phyloP scores from a whole-genome alignment of 1,140 invertebrate species.

The Cyphomyrmex costatus region DNA sequence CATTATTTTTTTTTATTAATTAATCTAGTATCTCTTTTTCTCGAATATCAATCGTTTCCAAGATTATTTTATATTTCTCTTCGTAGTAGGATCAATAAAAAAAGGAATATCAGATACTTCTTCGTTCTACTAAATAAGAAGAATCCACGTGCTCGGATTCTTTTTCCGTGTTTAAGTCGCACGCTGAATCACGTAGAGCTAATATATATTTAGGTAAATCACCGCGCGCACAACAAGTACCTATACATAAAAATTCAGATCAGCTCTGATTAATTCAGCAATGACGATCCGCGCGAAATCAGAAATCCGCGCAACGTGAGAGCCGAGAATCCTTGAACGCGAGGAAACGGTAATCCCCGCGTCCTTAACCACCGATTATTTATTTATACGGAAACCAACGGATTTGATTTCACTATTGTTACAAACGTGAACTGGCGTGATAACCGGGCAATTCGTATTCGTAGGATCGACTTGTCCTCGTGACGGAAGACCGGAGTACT shows the following conservation, averaged over 20 bases:
- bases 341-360: neutral
- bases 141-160: neutral
- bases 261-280: slow-evolving; percentile 5
- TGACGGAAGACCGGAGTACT: neutral
- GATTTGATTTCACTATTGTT: slow-evolving; percentile 15
- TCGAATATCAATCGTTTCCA: too few relatives aligned
- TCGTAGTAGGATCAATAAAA: too few relatives aligned
- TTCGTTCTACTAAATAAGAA: neutral
- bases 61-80: too few relatives aligned
- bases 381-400: neutral
- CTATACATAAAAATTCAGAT: slow-evolving; percentile 23
- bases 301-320: neutral
- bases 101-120: neutral
- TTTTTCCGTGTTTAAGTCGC: neutral
- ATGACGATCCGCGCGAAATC: neutral
- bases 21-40: too few relatives aligned
- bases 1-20: too few relatives aligned
- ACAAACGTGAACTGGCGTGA: neutral
- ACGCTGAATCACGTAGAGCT: neutral
- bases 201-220: slow-evolving; percentile 4
- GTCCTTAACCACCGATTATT: neutral
- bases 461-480: slow-evolving; percentile 10
- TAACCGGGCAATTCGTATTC: neutral
- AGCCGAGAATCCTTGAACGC: slow-evolving; percentile 11
- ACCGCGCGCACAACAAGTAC: too few relatives aligned